These are phyloP conservation scores for Acronicta alni DNA, from an alignment of 2,888 invertebrate species.

Conservation along the genomic window DNA sequence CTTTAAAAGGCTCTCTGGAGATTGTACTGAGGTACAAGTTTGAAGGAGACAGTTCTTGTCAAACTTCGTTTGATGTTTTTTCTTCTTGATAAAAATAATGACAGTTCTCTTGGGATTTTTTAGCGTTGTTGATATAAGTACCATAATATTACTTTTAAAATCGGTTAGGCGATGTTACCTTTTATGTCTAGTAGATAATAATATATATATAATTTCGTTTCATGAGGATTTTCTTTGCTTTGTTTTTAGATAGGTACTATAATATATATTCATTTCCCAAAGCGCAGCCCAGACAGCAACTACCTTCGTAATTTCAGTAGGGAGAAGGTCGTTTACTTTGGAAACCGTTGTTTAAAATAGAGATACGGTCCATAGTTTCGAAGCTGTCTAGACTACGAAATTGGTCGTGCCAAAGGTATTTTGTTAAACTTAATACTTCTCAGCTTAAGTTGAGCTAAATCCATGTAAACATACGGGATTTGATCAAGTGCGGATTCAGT, in stretches of 20 bases:
- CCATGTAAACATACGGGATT: conserved; percentile 28
- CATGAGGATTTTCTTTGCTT: neutral
- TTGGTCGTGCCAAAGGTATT: conserved; percentile 39
- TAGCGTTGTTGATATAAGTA: neutral
- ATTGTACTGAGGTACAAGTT: conserved; percentile 35
- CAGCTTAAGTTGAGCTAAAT: conserved; percentile 30
- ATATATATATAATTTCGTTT: too few relatives aligned
- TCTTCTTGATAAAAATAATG: conserved; percentile 23
- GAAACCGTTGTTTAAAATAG: conserved; percentile 49
- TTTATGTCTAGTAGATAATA: too few relatives aligned
- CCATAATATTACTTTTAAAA: neutral
- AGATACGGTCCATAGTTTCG: conserved; percentile 52
- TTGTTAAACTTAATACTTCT: conserved; percentile 48
- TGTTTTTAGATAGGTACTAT: conserved; percentile 1
- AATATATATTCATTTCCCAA: conserved; percentile 13
- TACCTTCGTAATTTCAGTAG: conserved; percentile 22
- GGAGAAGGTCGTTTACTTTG: conserved; percentile 41
- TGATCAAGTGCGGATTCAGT: conserved; percentile 20
- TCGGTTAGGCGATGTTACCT: too few relatives aligned
- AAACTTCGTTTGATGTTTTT: conserved; percentile 32
- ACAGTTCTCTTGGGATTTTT: conserved; percentile 16
- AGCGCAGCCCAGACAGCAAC: neutral
- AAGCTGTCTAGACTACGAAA: conserved; percentile 62
- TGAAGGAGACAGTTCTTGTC: conserved; percentile 40
- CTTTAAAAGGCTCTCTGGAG: conserved; percentile 50